Conservation (phyloP, 2,797 vertebrate genomes). For the Brotula barbata region DNA sequence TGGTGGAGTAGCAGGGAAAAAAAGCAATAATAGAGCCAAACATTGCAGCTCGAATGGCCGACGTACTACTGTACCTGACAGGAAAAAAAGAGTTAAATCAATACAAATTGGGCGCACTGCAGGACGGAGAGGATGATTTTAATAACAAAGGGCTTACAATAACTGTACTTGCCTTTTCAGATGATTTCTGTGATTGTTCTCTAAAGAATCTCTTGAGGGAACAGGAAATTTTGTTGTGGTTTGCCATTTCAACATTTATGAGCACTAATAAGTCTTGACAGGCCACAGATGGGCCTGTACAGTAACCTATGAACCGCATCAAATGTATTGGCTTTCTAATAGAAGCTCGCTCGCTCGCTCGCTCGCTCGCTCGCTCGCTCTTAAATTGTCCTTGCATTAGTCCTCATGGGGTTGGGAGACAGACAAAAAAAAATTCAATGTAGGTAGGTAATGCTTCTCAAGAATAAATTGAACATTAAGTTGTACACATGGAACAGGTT, state of each 20-base stretch:
- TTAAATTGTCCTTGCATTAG: slow-evolving; percentile 31
- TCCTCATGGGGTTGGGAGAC: slow-evolving; percentile 6
- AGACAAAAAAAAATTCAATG: not conserved
- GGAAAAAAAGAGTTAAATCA: not conserved
- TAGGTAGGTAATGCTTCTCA: slow-evolving; percentile 4
- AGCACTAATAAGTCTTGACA: slow-evolving; percentile 38
- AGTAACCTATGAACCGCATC: slow-evolving; percentile 39
- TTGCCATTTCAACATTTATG: slow-evolving; percentile 13
- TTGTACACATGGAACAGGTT: slow-evolving; percentile 3
- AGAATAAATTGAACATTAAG: slow-evolving; percentile 13
- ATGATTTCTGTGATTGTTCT: slow-evolving; percentile 11
- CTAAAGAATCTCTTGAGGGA: not conserved
- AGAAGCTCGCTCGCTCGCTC: too few relatives aligned
- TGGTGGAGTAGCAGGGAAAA: not conserved
- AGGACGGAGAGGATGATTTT: not conserved
- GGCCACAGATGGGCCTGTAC: slow-evolving; percentile 28
- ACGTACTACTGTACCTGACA: slow-evolving; percentile 2
- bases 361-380: slow-evolving; percentile 27
- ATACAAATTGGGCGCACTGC: not conserved
- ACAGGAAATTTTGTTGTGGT: slow-evolving; percentile 4
- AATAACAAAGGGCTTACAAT: slow-evolving; percentile 5
- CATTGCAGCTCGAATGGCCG: not conserved
- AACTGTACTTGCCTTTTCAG: not conserved
- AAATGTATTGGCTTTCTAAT: slow-evolving; percentile 40
- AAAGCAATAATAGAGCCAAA: not conserved